Base-by-base conservation (phyloP, 2,797 vertebrate species). In the Scyliorhinus canicula region DNA sequence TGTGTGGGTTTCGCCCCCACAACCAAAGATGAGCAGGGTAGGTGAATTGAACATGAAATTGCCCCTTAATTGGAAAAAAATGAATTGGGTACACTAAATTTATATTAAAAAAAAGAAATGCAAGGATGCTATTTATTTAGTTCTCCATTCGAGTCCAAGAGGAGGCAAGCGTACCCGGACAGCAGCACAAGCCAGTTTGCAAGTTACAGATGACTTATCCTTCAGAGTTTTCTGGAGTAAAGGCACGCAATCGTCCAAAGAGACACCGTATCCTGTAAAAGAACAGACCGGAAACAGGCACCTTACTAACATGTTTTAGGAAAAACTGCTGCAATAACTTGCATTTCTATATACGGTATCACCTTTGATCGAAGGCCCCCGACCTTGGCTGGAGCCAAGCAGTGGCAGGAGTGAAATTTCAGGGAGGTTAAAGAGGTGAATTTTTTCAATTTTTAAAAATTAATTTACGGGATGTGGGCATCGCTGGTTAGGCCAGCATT, bases 191-290 rank as follows among this genome's bases (percentile, higher is more conserved):
- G 98, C 98, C 98, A 99, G 96, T 96, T 99, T 99, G 96, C 99
- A 99, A 0, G 99, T 99, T 74, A 99, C 99, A 0, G 99, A 99
- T 11, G 99, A 99, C 71, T 99, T 98, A 44, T 99, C 99, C 96
- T 98, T 98, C 79, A 99, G 96, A 0, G 97, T 97, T 95, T 97
- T 98, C 96, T 97, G 98, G 77, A 99, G 97, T 95, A 99, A 97
- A 96, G 98, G 98, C 95, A 99, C 96, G 96, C 99, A 98, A 96
- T 99, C 98, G 96, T 96, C 97, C 96, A 99, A 96, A 95, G 98
- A 98, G 96, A 99, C 96, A 11, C 96, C 96, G 96, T 98, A 99
- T 96, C 98, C 99, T 99, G 96, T 82, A 0, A 95, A n/a, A 55
- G 95, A 95, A 95, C 79, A 82, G 57, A 91, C 21, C 65, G 21